Base-by-base conservation (phyloP, 2,888 invertebrate genomes). In the Dicycla oo region DNA sequence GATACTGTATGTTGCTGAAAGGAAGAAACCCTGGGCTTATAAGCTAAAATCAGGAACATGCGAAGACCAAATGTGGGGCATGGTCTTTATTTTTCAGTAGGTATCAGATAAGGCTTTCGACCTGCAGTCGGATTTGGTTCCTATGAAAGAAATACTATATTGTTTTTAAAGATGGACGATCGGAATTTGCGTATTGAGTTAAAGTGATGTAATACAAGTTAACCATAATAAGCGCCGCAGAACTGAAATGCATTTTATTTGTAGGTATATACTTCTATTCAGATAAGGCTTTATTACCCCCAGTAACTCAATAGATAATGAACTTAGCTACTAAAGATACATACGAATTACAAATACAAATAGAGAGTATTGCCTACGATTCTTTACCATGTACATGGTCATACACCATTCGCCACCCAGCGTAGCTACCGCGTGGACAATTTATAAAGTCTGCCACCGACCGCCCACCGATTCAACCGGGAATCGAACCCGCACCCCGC, bases 391-490 rank as follows among this genome's bases (percentile, higher is more conserved):
- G 58, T 70, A 80, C 77, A 81, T 70, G 73, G 69, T 62, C 77
- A 61, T 73, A 67, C 51, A 54, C 81, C 73, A 80, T 73, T 80
- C 80, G 80, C 91, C 91, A 91, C 92, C 92, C 93, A 90, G 86
- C 75, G 61, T 82, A 85, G 94, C 93, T 93, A 94, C 94, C 85
- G 93, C 90, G 80, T 77, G 86, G 88, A 86, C 91, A 87, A 93
- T 93, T 93, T 93, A 94, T 94, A 92, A 92, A 88, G 83, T 86
- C 87, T 84, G 89, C 90, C 91, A 88, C 89, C 84, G 88, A 85
- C 91, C 94, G 93, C 94, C 94, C 93, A 93, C 93, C 91, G 90
- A 89, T 91, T 90, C 91, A 88, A 87, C 86, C 71, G 87, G 86
- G 89, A 87, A 88, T 91, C 93, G 92, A 91, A 93, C 92, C 90